Base-by-base conservation (phyloP, 2,888 invertebrate genomes). In the Melinaea menophilus region DNA sequence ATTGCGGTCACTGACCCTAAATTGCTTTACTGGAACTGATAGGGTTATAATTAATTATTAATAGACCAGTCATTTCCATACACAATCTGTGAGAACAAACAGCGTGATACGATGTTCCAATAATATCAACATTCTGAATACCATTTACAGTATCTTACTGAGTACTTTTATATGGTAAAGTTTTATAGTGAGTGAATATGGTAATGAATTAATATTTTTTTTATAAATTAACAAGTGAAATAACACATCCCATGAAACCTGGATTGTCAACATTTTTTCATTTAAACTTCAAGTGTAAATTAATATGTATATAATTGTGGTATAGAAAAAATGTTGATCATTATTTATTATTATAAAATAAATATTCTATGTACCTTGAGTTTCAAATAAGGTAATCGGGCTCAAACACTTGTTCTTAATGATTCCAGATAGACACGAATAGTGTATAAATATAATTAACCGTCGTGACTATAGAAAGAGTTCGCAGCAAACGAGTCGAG, bases 401-500 rank as follows among this genome's bases (percentile, higher is more conserved):
- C 67, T 61, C 62, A 65, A 68, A 66, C 67, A 71, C 70, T 72
- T 73, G 70, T 71, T 69, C 66, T 62, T 69, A 72, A 74, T 65
- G 70, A 71, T 71, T 73, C 64, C 58, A 69, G 69, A 68, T 67
- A 71, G 72, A 72, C 73, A 77, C 76, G 75, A 77, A 75, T 72
- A 73, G 76, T 78, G 72, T 75, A 75, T 79, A 80, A 80, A 84
- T 82, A 84, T 84, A 84, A 84, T 84, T 83, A 82, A 79, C 75
- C 72, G 78, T 86, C 86, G 86, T 86, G 85, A 86, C 85, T 84
- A 70, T 65, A 74, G 77, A 77, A 79, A 80, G 79, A 79, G 79
- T 79, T 80, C 76, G 76, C 78, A 76, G 76, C 78, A 80, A 83
- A 79, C 79, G 79, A 79, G 78, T 73, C 78, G 75, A 75, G 80